Conservation (phyloP, 1,140 invertebrate genomes). For the Lepidurus packardi region DNA sequence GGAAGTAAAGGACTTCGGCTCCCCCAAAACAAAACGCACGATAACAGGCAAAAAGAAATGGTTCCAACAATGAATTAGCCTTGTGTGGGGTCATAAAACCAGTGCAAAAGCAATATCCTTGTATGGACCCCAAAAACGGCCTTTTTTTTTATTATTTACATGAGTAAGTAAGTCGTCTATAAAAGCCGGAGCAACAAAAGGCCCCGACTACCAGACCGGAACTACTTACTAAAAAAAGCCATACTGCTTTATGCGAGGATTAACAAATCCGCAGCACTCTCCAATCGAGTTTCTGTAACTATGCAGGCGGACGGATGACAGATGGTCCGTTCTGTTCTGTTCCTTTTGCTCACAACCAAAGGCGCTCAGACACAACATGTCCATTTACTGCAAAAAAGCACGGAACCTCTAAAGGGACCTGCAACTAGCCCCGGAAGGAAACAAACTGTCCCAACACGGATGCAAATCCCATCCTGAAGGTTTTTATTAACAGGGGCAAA, state of each 20-base stretch:
- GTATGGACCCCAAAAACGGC: too few relatives aligned
- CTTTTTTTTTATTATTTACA: too few relatives aligned
- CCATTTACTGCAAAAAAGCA: neutral
- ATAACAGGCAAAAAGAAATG: too few relatives aligned
- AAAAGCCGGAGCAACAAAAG: neutral
- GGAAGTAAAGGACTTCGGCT: too few relatives aligned
- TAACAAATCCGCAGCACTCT: neutral
- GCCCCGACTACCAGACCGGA: neutral
- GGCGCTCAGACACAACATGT: neutral
- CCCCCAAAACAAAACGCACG: too few relatives aligned
- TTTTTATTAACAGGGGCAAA: neutral
- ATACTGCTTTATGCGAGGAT: neutral
- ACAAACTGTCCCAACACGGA: neutral
- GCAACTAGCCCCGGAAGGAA: neutral
- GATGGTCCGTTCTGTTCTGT: neutral
- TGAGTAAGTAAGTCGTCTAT: too few relatives aligned
- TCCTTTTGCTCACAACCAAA: neutral
- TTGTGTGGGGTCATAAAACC: too few relatives aligned
- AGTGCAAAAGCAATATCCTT: too few relatives aligned
- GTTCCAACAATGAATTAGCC: too few relatives aligned
- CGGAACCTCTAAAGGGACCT: neutral
- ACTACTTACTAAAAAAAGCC: neutral
- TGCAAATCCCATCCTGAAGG: constrained; percentile 7
- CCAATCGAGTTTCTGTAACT: neutral
- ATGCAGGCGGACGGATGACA: neutral